Conservation (phyloP, 2,113 vertebrate species). For the Amblyornis subalaris region DNA sequence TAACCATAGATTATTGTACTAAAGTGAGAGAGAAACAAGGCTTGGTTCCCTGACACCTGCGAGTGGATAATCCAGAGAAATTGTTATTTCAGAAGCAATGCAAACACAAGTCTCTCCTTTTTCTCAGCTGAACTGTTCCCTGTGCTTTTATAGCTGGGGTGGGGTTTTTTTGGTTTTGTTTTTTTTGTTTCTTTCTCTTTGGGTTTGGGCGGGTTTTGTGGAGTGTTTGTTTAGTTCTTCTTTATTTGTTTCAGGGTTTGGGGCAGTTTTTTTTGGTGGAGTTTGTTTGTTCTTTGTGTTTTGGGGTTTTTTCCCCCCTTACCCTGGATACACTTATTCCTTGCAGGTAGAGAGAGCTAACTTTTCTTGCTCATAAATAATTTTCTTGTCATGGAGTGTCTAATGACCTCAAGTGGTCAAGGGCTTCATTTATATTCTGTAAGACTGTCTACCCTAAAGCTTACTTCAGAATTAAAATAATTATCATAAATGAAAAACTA, state of each 20-base stretch:
- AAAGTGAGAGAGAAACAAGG: neutral
- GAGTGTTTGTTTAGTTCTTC: neutral
- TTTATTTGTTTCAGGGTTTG: neutral
- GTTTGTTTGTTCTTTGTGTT: neutral
- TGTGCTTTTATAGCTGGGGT: neutral
- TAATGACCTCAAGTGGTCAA: neutral
- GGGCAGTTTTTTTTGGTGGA: too few relatives aligned
- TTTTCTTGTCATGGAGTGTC: neutral
- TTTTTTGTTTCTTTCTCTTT: neutral
- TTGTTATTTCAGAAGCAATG: neutral
- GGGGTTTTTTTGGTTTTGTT: neutral
- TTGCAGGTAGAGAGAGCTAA: neutral
- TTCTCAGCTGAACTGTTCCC: neutral
- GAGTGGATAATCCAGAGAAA: neutral
- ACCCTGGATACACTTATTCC: neutral
- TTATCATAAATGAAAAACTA: neutral
- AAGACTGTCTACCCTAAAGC: neutral
- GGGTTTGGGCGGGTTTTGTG: neutral
- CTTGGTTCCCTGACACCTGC: neutral
- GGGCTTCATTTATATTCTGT: neutral
- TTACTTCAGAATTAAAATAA: neutral
- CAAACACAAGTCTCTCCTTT: neutral
- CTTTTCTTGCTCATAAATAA: neutral
- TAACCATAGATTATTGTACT: neutral
- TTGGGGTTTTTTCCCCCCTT: neutral